phyloP scores from a whole-genome alignment of 2,113 vertebrate genomes.

The Vulpes ferrilata region DNA sequence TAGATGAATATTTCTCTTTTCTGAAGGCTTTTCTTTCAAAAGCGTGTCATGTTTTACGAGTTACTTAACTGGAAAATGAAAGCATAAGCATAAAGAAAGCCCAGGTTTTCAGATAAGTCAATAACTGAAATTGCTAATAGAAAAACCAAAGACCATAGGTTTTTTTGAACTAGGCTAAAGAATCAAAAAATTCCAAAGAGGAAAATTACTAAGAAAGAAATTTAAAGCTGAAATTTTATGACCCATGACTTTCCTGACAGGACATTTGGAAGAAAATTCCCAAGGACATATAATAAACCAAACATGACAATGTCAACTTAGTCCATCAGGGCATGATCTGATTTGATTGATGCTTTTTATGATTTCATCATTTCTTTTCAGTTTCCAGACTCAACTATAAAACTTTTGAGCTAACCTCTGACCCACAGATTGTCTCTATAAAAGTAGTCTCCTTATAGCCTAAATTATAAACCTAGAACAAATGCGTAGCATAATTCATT shows the following conservation, averaged over 20 bases:
- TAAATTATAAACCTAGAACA: slow-evolving; percentile 41
- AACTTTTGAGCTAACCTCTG: slow-evolving; percentile 37
- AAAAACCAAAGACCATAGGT: not conserved
- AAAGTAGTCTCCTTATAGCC: not conserved
- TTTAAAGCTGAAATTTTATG: not conserved
- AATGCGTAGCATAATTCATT: slow-evolving; percentile 20
- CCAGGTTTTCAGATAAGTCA: slow-evolving; percentile 35
- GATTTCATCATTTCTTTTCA: slow-evolving; percentile 24
- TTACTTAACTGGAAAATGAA: not conserved
- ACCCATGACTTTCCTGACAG: not conserved
- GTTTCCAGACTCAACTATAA: slow-evolving; percentile 12
- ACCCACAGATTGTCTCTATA: slow-evolving; percentile 29
- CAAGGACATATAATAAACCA: slow-evolving; percentile 33
- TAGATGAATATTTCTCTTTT: slow-evolving; percentile 10
- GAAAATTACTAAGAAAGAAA: slow-evolving; percentile 49
- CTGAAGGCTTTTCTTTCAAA: slow-evolving; percentile 49
- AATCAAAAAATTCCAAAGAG: slow-evolving; percentile 44
- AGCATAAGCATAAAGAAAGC: not conserved
- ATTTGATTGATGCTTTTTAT: not conserved
- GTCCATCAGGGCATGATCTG: slow-evolving; percentile 16
- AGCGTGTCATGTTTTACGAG: not conserved
- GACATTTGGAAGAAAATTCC: slow-evolving; percentile 38
- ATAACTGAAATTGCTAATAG: not conserved
- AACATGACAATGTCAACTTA: slow-evolving; percentile 20
- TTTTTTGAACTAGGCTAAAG: slow-evolving; percentile 29